Evolutionary conservation across 2,797 vertebrate genomes (phyloP).

Genomic region (Molothrus aeneus): DNA sequence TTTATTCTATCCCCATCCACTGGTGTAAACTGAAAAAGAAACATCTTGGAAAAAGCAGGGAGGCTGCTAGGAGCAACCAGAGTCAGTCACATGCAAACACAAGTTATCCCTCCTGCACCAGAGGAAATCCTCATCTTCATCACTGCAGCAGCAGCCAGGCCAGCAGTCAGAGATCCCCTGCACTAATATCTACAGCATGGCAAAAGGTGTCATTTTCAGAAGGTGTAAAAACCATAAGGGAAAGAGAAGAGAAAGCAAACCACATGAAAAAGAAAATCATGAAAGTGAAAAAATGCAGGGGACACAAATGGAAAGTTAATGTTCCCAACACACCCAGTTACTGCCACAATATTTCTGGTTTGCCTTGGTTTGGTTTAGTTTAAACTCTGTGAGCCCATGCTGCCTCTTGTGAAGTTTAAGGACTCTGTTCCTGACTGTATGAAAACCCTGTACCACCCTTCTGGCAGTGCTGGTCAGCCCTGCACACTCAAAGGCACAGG

Average conservation of each 20-base stretch:
- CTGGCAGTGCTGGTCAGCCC: background rate
- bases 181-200: background rate
- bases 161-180: background rate
- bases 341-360: background rate
- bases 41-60: background rate
- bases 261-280: background rate
- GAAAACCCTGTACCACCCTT: background rate
- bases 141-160: background rate
- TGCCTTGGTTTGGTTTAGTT: background rate
- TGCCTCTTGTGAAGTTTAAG: background rate
- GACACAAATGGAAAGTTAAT: background rate
- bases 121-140: background rate
- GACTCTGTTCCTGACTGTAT: background rate
- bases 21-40: conserved; percentile 15
- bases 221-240: background rate
- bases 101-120: background rate
- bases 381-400: background rate
- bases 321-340: background rate
- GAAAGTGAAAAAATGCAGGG: background rate
- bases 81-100: background rate
- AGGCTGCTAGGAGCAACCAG: background rate
- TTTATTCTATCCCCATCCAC: background rate
- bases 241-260: background rate
- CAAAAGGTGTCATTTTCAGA: background rate
- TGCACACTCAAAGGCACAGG: fast-evolving